These are phyloP conservation scores for Nothura maculosa DNA, from an alignment of 2,797 vertebrate genomes.

Conservation along the genomic window DNA sequence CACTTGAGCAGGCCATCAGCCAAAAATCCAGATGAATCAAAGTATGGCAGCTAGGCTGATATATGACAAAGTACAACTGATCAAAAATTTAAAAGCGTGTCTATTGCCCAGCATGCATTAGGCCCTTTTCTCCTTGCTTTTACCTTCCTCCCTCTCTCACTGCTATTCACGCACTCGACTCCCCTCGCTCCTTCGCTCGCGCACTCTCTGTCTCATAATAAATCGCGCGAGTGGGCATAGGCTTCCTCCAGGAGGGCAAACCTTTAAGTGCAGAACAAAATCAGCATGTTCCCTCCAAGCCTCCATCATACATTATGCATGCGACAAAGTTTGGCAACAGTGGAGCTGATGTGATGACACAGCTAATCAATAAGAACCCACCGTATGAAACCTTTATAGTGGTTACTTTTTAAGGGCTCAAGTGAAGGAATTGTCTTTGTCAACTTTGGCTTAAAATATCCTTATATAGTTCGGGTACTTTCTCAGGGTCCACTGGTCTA, in stretches of 20 bases:
- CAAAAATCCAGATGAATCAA: conserved; percentile 82
- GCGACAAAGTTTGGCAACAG: conserved; percentile 91
- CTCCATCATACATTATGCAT: conserved; percentile 88
- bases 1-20: conserved; percentile 84
- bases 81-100: conserved; percentile 86
- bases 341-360: conserved; percentile 87
- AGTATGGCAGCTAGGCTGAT: conserved; percentile 85
- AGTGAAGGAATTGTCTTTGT: conserved; percentile 89
- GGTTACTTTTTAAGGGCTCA: conserved; percentile 89
- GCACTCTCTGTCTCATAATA: conserved; percentile 71
- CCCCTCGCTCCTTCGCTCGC: conserved; percentile 62
- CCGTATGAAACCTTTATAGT: conserved; percentile 87
- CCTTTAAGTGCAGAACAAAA: conserved; percentile 85
- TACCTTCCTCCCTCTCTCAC: conserved; percentile 7
- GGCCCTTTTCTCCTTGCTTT: conserved; percentile 75
- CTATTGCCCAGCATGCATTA: conserved; percentile 88
- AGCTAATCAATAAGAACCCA: conserved; percentile 89
- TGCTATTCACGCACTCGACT: conserved; percentile 61
- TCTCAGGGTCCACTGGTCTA: conserved; percentile 96
- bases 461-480: conserved; percentile 97
- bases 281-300: conserved; percentile 86
- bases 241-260: conserved; percentile 83
- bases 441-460: conserved; percentile 98
- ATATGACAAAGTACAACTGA: conserved; percentile 84
- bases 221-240: conserved; percentile 83